Base-by-base conservation (phyloP, 2,113 vertebrate species). In the Apus apus region DNA sequence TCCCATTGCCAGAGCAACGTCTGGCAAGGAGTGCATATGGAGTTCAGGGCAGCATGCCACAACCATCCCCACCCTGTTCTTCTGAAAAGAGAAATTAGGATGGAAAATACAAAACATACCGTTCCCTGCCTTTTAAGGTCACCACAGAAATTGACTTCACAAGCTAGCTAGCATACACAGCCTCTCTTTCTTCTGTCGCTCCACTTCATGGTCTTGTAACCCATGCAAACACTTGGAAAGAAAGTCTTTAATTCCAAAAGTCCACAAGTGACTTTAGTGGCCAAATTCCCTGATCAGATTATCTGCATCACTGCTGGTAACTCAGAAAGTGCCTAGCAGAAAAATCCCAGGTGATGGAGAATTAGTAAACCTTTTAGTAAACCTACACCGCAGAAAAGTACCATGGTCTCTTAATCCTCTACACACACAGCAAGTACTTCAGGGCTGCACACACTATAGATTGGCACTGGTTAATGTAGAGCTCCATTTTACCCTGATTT, bases 91-190 rank as follows among this genome's bases (percentile, higher is more conserved):
- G 74, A 65, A 8, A 20, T 74, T 32, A 26, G 0, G 61, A 65
- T 13, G 89, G 70, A 22, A 73, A 76, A 38, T 5, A 68, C 29
- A 76, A 65, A 84, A 87, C 65, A 2, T 9, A 36, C 25, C 66
- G 81, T 90, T 95, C 94, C 75, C 57, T 71, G 95, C 96, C 96
- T 96, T 97, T 94, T 95, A 96, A 12, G 88, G 95, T 9, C 85
- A 94, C 38, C 48, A 23, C 21, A 73, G 64, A 43, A 34, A 18
- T 70, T 11, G 19, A 75, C 58, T 76, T 56, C 48, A 34, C 67
- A 6, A 67, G 68, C 10, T 60, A 45, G 48, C 1, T 25, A 50
- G 36, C 15, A 27, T 0, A 68, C 30, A 53, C 12, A 2, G 57
- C 64, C 65, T 11, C 40, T 48, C 29, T 57, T 51, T 50, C 29